Evolutionary conservation across 2,888 invertebrate genomes (phyloP).

Genomic region (Abscondita cerata): DNA sequence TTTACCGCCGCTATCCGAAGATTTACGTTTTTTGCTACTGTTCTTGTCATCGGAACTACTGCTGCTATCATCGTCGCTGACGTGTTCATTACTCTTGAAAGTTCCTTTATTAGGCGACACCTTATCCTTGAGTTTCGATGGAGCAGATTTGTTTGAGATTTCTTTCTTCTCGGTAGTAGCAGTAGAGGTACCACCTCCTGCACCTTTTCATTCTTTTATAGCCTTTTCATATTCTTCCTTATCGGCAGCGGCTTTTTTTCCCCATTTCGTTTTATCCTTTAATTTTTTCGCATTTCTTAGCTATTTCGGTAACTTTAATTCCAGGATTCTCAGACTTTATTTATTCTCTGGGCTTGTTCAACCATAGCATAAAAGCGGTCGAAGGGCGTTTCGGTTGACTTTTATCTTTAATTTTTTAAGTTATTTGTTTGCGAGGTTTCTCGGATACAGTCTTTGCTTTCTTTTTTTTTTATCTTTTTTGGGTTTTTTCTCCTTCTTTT

Average conservation of each 20-base stretch:
- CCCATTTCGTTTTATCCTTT: conserved; percentile 90
- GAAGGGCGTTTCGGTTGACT: conserved; percentile 89
- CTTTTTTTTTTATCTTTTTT: conserved; percentile 61
- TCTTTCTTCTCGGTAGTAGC: conserved; percentile 48
- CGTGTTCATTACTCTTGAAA: conserved; percentile 93
- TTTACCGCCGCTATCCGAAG: conserved; percentile 46
- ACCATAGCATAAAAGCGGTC: conserved; percentile 94
- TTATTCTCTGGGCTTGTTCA: conserved; percentile 83
- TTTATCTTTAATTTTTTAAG: conserved; percentile 83
- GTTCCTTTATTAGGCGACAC: conserved; percentile 55
- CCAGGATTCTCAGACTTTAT: conserved; percentile 91
- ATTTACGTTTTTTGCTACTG: conserved; percentile 44
- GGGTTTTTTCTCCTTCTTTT: conserved; percentile 64
- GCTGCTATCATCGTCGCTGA: conserved; percentile 76
- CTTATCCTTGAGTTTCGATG: too few species aligned
- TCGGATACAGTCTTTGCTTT: conserved; percentile 75
- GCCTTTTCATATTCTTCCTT: conserved; percentile 87
- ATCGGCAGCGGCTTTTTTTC: conserved; percentile 80
- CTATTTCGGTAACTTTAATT: conserved; percentile 89
- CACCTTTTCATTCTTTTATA: conserved; percentile 79
- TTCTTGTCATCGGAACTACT: conserved; percentile 66
- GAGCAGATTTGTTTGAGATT: too few species aligned
- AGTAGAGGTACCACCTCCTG: conserved; percentile 62
- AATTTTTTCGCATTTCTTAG: conserved; percentile 90
- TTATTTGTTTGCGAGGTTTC: conserved; percentile 67